A percentile compares a stretch with the other conserved stretches of the same genome.
phyloP scores from a whole-genome alignment of 2,888 invertebrate species.

The Drosophila infuscata region DNA sequence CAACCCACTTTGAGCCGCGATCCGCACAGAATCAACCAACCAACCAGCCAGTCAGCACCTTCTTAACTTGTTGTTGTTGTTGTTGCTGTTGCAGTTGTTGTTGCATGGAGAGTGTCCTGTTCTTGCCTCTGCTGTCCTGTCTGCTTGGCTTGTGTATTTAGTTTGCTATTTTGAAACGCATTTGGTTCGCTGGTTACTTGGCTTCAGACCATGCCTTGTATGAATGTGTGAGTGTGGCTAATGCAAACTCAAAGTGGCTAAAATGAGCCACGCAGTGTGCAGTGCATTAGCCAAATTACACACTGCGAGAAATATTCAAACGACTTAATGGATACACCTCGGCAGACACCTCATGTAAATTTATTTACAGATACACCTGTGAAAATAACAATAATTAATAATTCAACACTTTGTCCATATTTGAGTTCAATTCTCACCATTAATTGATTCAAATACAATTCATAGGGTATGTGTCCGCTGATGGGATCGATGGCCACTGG shows the following conservation, averaged over 20 bases:
- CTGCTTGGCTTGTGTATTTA: constrained; percentile 48
- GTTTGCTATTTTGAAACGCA: constrained; percentile 66
- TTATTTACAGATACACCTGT: constrained; percentile 57
- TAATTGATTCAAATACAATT: constrained; percentile 93
- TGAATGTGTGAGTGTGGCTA: constrained; percentile 38
- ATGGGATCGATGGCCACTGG: constrained; percentile 93
- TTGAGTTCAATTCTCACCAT: constrained; percentile 86
- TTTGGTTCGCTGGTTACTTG: constrained; percentile 68
- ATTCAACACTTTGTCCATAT: accelerated
- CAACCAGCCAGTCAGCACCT: constrained; percentile 37
- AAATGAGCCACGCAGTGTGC: constrained; percentile 17
- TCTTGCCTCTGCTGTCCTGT: constrained; percentile 19
- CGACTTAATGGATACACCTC: not conserved
- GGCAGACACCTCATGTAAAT: not conserved
- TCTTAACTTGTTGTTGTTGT: constrained; percentile 13
- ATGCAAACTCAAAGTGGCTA: constrained; percentile 57
- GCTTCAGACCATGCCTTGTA: constrained; percentile 22
- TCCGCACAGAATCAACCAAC: constrained; percentile 52
- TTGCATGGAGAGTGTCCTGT: constrained; percentile 2
- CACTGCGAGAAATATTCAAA: constrained; percentile 14
- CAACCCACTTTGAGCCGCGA: constrained; percentile 74
- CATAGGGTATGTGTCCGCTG: constrained; percentile 93
- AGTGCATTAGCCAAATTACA: constrained; percentile 6
- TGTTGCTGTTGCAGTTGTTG: not conserved
- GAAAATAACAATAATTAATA: not conserved